phyloP scores from a whole-genome alignment of 2,113 vertebrate genomes.

The Perca schrenkii region DNA sequence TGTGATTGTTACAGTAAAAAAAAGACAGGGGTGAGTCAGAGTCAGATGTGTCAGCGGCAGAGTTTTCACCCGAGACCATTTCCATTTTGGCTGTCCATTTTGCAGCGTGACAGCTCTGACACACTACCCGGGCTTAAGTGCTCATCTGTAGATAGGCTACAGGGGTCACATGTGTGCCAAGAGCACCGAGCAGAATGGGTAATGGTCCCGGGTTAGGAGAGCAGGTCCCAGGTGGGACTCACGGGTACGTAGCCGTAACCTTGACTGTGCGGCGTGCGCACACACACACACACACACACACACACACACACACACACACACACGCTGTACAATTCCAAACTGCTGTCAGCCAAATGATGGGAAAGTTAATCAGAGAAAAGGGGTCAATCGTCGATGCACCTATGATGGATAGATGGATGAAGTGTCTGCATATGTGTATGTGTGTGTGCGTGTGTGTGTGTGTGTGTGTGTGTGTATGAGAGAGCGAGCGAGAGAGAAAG shows the following conservation, averaged over 20 bases:
- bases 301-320: conserved; percentile 28
- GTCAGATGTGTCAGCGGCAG: conserved; percentile 21
- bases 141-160: conserved; percentile 54
- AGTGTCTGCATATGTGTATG: conserved; percentile 11
- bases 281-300: conserved; percentile 7
- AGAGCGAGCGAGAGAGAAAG: not conserved
- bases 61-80: conserved; percentile 9
- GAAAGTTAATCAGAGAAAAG: conserved; percentile 76
- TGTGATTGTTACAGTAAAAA: conserved; percentile 18
- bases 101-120: conserved; percentile 63
- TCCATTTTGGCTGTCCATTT: conserved; percentile 41
- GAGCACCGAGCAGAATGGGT: conserved; percentile 53
- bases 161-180: conserved; percentile 66
- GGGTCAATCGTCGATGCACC: conserved; percentile 58
- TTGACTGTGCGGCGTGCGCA: conserved; percentile 34
- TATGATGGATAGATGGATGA: conserved; percentile 54
- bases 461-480: not conserved
- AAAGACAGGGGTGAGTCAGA: conserved; percentile 13
- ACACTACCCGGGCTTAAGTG: conserved; percentile 62
- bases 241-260: conserved; percentile 54
- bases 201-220: conserved; percentile 62
- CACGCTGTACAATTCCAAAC: conserved; percentile 39
- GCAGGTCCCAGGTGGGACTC: conserved; percentile 67
- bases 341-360: conserved; percentile 64
- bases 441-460: conserved; percentile 7